Base-by-base conservation (phyloP, 2,888 invertebrate genomes). In the Ichneumoninae sp. region DNA sequence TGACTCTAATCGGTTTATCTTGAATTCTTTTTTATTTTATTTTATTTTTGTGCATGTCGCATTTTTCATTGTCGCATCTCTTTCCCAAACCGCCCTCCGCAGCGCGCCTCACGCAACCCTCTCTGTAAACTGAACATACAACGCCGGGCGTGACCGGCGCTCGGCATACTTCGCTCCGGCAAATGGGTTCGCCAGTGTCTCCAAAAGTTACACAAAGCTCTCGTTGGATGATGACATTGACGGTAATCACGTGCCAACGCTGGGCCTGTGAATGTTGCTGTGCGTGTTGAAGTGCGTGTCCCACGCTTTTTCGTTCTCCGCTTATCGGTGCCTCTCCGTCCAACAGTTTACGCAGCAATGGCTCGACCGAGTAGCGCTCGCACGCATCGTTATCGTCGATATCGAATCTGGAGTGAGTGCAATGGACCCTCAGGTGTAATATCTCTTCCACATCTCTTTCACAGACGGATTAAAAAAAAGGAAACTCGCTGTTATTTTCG, bases 401-500 rank as follows among this genome's bases (percentile, higher is more conserved):
- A 69, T 60, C 65, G 79, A 47, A 44, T 52, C 78, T 26, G 68
- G 13, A 6, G 16, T 74, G 69, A 72, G 80, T 81, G 77, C 84
- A 74, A 10, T 30, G 65, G 50, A 69, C 54, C 33, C 44, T 47
- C 19, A 44, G 26, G 4, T 57, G 22, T 13, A 50, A 40, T 60
- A 36, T 60, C 36, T 10, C 40, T 22, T 44, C 10, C 10, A 7
- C n/a, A 22, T 60, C 13, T 40, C 8, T 65, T n/a, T 77, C 44
- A 33, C 40, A 30, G 22, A 22, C 36, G 52, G 30, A 60, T 76
- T 68, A 36, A 40, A 40, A 71, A 8, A 40, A 40, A 40, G 10
- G 10, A 40, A 79, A 71, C 30, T 66, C 33, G 70, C 54, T 47
- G 75, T 66, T 82, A 84, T 79, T 81, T 84, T 84, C 44, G 6